These are phyloP conservation scores for Streptopelia turtur DNA, from an alignment of 2,797 vertebrate species.

Conservation along the genomic window DNA sequence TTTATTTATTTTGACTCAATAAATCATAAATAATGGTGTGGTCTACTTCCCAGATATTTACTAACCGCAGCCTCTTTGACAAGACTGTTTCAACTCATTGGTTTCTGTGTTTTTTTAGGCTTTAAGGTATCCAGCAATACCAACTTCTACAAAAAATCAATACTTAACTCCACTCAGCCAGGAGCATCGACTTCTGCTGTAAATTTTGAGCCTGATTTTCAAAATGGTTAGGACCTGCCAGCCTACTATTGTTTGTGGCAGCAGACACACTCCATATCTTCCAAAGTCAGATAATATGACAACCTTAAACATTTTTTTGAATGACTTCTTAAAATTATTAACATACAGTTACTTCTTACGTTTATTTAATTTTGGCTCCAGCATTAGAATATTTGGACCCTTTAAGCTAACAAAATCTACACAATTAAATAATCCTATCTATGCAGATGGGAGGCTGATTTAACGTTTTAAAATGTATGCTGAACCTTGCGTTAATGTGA, in stretches of 20 bases:
- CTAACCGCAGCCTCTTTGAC: background rate
- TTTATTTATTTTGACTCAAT: background rate
- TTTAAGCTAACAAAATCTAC: background rate
- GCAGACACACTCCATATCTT: background rate
- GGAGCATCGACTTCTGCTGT: background rate
- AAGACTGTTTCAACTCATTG: background rate
- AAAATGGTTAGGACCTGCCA: background rate
- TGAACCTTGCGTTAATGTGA: slow-evolving; percentile 15
- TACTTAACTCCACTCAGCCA: background rate
- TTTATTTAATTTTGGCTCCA: background rate
- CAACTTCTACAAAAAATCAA: background rate
- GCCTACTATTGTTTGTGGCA: background rate
- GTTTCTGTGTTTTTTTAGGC: background rate
- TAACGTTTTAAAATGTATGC: slow-evolving; percentile 23
- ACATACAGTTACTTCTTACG: background rate
- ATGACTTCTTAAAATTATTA: background rate
- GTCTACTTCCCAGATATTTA: background rate
- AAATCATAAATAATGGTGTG: background rate
- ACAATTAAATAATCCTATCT: background rate
- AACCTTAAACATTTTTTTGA: background rate
- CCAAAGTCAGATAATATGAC: background rate
- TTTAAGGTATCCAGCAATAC: background rate
- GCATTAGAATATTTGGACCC: background rate
- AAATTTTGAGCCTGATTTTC: background rate
- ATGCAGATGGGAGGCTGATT: slow-evolving; percentile 27